These are phyloP conservation scores for Picathartes gymnocephalus DNA, from an alignment of 2,113 vertebrate species.

Conservation along the genomic window DNA sequence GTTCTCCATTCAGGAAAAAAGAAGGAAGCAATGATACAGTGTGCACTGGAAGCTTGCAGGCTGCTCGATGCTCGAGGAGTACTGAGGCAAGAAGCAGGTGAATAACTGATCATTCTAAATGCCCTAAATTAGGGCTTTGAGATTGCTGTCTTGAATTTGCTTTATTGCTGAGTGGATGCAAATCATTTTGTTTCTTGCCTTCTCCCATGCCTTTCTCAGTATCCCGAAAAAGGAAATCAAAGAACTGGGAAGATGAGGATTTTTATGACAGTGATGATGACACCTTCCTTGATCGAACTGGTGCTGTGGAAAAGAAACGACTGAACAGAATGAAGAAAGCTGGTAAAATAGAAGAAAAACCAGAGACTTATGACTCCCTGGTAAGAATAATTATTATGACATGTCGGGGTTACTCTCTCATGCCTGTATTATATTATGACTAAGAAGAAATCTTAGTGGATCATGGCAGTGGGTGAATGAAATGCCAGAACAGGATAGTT, in stretches of 20 bases:
- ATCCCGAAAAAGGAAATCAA: slow-evolving; percentile 93
- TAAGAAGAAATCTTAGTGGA: neutral
- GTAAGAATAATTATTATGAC: slow-evolving; percentile 62
- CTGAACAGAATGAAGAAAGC: slow-evolving; percentile 94
- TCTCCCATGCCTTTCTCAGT: slow-evolving; percentile 68
- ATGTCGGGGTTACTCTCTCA: neutral
- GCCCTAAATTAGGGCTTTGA: neutral
- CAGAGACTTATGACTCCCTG: slow-evolving; percentile 90
- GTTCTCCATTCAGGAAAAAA: slow-evolving; percentile 91
- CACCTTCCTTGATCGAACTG: slow-evolving; percentile 93
- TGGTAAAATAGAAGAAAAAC: slow-evolving; percentile 89
- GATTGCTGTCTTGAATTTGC: neutral
- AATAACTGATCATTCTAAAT: neutral
- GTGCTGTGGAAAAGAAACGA: slow-evolving; percentile 91
- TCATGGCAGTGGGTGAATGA: neutral
- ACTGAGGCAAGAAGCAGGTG: slow-evolving; percentile 95
- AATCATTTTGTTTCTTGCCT: neutral
- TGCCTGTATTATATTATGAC: neutral
- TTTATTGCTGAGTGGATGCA: neutral
- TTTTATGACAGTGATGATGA: slow-evolving; percentile 98
- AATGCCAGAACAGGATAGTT: neutral
- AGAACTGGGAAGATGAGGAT: slow-evolving; percentile 98
- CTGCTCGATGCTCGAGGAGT: slow-evolving; percentile 92
- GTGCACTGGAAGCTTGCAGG: slow-evolving; percentile 91
- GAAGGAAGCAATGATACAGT: slow-evolving; percentile 90